A percentile compares a stretch with the other conserved stretches of the same genome.
Evolutionary conservation across 2,888 invertebrate genomes (phyloP).

Genomic region (Hydraecia micacea): DNA sequence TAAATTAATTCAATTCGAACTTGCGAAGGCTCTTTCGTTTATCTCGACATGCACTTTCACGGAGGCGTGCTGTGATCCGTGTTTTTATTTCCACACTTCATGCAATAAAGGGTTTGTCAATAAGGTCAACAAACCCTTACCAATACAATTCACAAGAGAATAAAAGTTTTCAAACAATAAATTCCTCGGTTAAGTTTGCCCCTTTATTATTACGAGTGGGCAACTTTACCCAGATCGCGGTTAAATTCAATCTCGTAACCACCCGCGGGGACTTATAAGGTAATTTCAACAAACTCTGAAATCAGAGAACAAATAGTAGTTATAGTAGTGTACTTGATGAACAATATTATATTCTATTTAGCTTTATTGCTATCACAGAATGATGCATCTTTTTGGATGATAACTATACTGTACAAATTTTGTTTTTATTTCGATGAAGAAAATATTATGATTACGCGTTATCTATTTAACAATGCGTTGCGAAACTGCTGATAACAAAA

Average conservation of each 20-base stretch:
- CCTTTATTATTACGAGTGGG: constrained; percentile 44
- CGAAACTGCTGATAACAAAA: no score
- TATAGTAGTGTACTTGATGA: not conserved
- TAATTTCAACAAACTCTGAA: constrained; percentile 24
- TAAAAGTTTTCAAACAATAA: constrained; percentile 5
- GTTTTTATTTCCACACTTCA: not conserved
- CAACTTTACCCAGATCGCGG: constrained; percentile 16
- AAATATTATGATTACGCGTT: not conserved
- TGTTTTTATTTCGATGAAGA: not conserved
- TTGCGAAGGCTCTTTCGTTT: constrained; percentile 5
- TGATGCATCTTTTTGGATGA: not conserved
- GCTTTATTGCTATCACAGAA: not conserved
- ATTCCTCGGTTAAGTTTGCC: not conserved
- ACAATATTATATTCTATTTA: not conserved
- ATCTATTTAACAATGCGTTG: no score
- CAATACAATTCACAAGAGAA: not conserved
- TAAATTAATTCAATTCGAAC: constrained; percentile 28
- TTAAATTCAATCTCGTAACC: constrained; percentile 35
- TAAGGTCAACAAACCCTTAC: not conserved
- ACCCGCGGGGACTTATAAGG: constrained; percentile 8
- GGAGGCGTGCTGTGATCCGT: not conserved
- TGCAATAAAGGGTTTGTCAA: not conserved
- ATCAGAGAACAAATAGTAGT: constrained; percentile 20
- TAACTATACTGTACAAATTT: not conserved
- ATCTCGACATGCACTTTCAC: not conserved